Evolutionary conservation across 2,113 vertebrate species (phyloP).

Genomic region (Candoia aspera): DNA sequence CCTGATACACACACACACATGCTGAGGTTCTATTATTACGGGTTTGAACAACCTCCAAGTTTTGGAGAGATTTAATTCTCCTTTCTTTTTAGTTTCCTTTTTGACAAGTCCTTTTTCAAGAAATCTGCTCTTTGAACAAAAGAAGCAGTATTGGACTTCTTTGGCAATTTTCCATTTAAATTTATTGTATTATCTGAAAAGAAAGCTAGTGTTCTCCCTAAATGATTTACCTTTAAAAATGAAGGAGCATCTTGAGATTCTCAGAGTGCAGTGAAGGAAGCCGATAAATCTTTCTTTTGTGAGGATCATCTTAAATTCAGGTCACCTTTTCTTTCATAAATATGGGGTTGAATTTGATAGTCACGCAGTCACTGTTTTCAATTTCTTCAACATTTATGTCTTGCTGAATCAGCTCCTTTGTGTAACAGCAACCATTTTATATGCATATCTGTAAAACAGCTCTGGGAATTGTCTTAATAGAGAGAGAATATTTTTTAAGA

Average conservation of each 20-base stretch:
- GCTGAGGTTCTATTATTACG: neutral
- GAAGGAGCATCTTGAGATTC: neutral
- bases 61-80: neutral
- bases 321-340: neutral
- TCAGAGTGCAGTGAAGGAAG: neutral
- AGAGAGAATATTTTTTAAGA: neutral
- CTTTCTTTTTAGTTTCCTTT: neutral
- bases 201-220: neutral
- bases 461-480: neutral
- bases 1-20: neutral
- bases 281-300: neutral
- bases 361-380: neutral
- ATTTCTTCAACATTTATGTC: neutral
- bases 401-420: neutral
- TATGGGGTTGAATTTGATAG: neutral
- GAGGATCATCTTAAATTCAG: neutral
- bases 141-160: neutral
- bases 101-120: neutral
- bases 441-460: neutral
- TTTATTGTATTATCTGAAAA: neutral
- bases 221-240: neutral
- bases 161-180: conserved; percentile 3
- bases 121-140: neutral
- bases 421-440: neutral
- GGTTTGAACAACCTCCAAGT: neutral